These are phyloP conservation scores for Cancer borealis DNA, from an alignment of 2,888 invertebrate genomes.

Conservation along the genomic window DNA sequence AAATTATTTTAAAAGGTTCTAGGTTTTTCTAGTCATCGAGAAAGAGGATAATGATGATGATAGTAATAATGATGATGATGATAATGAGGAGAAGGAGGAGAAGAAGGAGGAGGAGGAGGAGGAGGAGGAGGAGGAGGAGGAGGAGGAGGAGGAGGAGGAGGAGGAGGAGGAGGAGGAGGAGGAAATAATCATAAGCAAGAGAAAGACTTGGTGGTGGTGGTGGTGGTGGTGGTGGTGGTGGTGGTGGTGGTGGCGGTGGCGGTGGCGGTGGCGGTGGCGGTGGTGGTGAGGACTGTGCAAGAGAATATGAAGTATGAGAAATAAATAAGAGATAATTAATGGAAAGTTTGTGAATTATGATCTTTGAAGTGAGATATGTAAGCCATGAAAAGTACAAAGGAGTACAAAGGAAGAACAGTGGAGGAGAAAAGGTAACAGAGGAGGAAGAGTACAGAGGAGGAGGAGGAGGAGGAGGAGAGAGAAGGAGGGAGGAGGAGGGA, in stretches of 20 bases:
- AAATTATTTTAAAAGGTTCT: too few relatives aligned
- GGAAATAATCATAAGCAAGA: too few relatives aligned
- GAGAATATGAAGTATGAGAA: background rate
- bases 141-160: too few relatives aligned
- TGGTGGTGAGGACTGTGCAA: background rate
- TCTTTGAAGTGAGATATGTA: background rate
- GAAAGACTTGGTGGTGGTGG: background rate
- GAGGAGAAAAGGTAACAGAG: background rate
- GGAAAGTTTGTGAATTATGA: background rate
- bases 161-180: too few relatives aligned
- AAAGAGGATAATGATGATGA: too few relatives aligned
- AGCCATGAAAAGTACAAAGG: constrained; percentile 4
- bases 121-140: too few relatives aligned
- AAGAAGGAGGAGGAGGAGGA: too few relatives aligned
- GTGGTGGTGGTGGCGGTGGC: background rate
- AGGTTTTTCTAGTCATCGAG: too few relatives aligned
- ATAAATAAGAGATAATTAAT: background rate
- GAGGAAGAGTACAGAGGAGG: background rate
- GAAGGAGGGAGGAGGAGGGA: too few relatives aligned
- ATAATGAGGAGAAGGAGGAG: too few relatives aligned
- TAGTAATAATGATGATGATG: too few relatives aligned
- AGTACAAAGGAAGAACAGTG: background rate
- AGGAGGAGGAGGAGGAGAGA: too few relatives aligned
- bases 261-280: background rate
- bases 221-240: background rate